Percentiles rank a stretch among this genome's conserved stretches.
These are phyloP conservation scores for Onychorhynchus coronatus DNA, from an alignment of 2,113 vertebrate genomes.

Conservation along the genomic window DNA sequence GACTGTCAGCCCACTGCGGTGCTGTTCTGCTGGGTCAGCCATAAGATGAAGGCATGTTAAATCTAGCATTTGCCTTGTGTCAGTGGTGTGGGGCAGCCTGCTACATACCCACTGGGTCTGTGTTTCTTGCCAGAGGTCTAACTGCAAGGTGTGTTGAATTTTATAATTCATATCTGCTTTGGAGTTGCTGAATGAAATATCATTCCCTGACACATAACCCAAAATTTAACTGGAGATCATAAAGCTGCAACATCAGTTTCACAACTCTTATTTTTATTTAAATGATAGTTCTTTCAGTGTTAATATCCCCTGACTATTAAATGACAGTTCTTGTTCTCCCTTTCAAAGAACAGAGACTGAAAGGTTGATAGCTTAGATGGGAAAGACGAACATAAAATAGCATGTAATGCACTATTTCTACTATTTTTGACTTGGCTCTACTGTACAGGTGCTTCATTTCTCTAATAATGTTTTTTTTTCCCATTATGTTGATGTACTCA, in stretches of 20 bases:
- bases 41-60: not conserved
- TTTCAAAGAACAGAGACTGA: constrained; percentile 5
- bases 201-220: not conserved
- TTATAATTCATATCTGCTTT: not conserved
- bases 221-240: not conserved
- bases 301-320: constrained; percentile 18
- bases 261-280: constrained; percentile 10
- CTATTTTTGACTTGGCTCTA: not conserved
- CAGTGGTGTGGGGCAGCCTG: not conserved
- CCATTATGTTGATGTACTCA: not conserved
- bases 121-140: not conserved
- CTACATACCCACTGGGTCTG: accelerated
- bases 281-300: constrained; percentile 2
- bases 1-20: not conserved
- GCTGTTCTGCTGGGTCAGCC: constrained; percentile 14
- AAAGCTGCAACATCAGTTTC: not conserved
- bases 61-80: not conserved
- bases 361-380: not conserved
- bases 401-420: not conserved
- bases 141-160: not conserved
- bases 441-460: not conserved
- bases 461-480: not conserved
- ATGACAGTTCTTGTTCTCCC: not conserved
- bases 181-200: not conserved
- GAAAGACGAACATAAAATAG: not conserved